Evolutionary conservation across 2,797 vertebrate genomes (phyloP).

Genomic region (Danio albolineatus): DNA sequence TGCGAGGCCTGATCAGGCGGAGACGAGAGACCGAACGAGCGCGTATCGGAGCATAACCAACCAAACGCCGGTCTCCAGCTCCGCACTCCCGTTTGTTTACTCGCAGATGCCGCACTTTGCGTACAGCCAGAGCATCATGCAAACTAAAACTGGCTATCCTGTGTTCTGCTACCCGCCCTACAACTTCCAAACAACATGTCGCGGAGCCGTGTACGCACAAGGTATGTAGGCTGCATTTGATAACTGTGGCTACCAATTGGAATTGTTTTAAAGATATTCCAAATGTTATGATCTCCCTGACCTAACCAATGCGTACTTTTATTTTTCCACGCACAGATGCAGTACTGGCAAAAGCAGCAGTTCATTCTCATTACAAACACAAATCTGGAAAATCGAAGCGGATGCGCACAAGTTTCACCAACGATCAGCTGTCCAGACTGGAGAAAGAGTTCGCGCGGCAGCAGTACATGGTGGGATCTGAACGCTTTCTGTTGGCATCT

Average conservation of each 20-base stretch:
- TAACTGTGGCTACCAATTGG: background rate
- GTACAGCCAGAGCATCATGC: constrained; percentile 68
- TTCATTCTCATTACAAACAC: constrained; percentile 71
- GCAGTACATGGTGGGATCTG: constrained; percentile 87
- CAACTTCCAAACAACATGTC: constrained; percentile 71
- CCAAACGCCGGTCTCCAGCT: constrained; percentile 37
- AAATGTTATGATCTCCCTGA: background rate
- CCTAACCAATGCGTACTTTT: background rate
- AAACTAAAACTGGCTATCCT: constrained; percentile 72
- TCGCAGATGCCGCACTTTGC: constrained; percentile 67
- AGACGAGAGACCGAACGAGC: constrained; percentile 55
- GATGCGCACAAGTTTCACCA: constrained; percentile 86
- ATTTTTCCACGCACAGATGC: constrained; percentile 60
- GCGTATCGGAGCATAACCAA: constrained; percentile 33
- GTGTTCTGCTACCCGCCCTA: constrained; percentile 78
- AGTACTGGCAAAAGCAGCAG: constrained; percentile 68
- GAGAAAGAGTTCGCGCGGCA: constrained; percentile 87
- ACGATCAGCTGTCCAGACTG: constrained; percentile 84
- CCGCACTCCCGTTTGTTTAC: constrained; percentile 58
- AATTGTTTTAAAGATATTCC: background rate
- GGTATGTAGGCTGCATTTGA: constrained; percentile 68
- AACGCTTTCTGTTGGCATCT: constrained; percentile 83
- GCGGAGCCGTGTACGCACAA: constrained; percentile 75
- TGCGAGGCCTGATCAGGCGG: constrained; percentile 72
- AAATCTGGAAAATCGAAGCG: constrained; percentile 83